Base-by-base conservation (phyloP, 2,888 invertebrate genomes). In the Morinoia aosen region DNA sequence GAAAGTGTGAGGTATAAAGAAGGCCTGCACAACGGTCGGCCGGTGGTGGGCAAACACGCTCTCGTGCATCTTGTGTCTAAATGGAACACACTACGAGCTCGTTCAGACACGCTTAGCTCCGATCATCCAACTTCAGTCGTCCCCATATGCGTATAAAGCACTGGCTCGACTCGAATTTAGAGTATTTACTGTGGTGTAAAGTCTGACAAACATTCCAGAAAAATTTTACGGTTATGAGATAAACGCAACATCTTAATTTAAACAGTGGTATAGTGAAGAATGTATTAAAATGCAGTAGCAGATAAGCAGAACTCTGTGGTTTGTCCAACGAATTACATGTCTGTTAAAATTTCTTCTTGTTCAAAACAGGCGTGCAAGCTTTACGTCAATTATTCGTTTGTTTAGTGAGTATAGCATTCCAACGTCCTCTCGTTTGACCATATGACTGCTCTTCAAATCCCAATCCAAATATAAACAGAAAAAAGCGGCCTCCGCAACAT, bases 11-110 rank as follows among this genome's bases (percentile, higher is more conserved):
- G 16, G 48, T 40, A 40, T 90, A 90, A 7, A 39, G 90, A 40
- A 48, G 40, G 90, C 90, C 90, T 90, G 40, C 12, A 40, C 90
- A 90, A 90, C 90, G 90, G 90, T 90, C 90, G 40, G 76, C 90
- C 25, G 10, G 40, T 12, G 40, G 16, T 90, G 40, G 8, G 90
- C 90, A 90, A 90, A 90, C 90, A 90, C 90, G 14, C 76, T 76
- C 76, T 76, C 76, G 76, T 76, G 76, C 76, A 76, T 76, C 76
- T 76, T 33, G 25, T 33, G 76, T 76, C 33, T 76, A 76, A 76
- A 76, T 76, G 76, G 76, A 76, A 76, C 76, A 76, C 8, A 76
- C 76, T 76, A 33, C 8, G 76, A 76, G 76, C 76, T 76, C 33
- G 76, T 76, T 76, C 76, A 76, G 76, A 76, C 76, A 76, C 33